Evolutionary conservation across 2,797 vertebrate species (phyloP), one percentile per base, ranked within the genome.

Genomic region (Trematomus bernacchii): DNA sequence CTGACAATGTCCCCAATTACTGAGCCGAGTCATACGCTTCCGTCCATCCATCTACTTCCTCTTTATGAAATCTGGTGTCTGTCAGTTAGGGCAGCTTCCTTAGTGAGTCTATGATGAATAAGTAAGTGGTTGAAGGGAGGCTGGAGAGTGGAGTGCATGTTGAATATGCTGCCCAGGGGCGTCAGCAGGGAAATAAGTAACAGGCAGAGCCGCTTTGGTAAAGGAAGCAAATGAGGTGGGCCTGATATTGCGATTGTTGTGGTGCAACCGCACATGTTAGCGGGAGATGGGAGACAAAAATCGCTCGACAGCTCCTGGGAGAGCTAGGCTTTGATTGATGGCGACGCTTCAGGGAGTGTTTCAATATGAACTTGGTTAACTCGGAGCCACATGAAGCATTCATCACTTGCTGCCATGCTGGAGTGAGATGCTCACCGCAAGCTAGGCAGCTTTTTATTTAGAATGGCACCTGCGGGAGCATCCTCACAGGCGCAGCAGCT

Each of bases 321-420:
- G 87, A 89, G 33, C 33, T 37, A 37, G 80, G 82, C 63, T 88
- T 66, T 92, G 91, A 93, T 91, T 89, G 92, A 93, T 93, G 86
- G 85, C 59, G 47, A 71, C 19, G 81, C 90, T 89, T 83, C 74
- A 10, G 89, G 90, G 91, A 91, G 78, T 85, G 85, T 88, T 91
- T 89, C 86, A 81, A 58, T 86, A 85, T 87, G 90, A 91, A 91
- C 87, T 91, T 84, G 82, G 85, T 91, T 91, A 90, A 91, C 79
- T 90, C 62, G 1, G 70, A 88, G 80, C 82, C 83, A 76, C 87
- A 46, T 37, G 74, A 81, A 81, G 85, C 89, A 90, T 92, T 92
- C 83, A 90, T 92, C 91, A 91, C 58, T 5, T 0, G 63, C 82
- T 87, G 87, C 86, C 86, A 84, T 23, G 23, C 66, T 68, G 68